Evolutionary conservation across 1,140 invertebrate genomes (phyloP), one percentile per base, ranked within the genome.

Genomic region (Leucophenga varia): DNA sequence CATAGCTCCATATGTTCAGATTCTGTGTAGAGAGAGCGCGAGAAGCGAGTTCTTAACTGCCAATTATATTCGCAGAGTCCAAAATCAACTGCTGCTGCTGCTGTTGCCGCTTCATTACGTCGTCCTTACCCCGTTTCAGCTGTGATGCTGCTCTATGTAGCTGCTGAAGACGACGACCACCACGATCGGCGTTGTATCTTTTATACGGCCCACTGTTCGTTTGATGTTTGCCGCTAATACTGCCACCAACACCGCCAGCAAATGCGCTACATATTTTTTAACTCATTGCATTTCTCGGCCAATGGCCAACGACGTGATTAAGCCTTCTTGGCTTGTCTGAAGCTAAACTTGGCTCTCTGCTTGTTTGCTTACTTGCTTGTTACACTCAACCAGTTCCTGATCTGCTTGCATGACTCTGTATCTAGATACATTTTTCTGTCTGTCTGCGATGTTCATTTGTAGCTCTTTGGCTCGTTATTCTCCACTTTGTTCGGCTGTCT

Each of bases 281-380:
- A 20, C 14, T 2, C n/a, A 32, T 2, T 21, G 20, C 18, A 13
- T 7, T 12, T 36, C 31, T 44, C 61, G 61, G 65, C 65, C 65
- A 70, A 70, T 70, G 65, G 65, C 65, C 65, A 70, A 52, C 65
- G 68, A 70, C 70, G 61, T 70, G 65, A 70, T 70, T 70, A 70
- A 70, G 64, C 60, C 61, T 52, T 46, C 51, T 59, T 64, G n/a
- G 19, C 16, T 28, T 28, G 31, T n/a, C n/a, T n/a, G 42, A 31
- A 52, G 50, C 31, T 34, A 43, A 25, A 32, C 17, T 18, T 19
- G 42, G 47, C 44, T 41, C 57, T 49, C 43, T 38, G 40, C 52
- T 64, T n/a, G n/a, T n/a, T n/a, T n/a, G n/a, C n/a, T n/a, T n/a
- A n/a, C n/a, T n/a, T n/a, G n/a, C n/a, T n/a, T 49, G 57, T 60